These are phyloP conservation scores for Syngnathoides biaculeatus DNA, from an alignment of 2,113 vertebrate genomes.

Conservation along the genomic window DNA sequence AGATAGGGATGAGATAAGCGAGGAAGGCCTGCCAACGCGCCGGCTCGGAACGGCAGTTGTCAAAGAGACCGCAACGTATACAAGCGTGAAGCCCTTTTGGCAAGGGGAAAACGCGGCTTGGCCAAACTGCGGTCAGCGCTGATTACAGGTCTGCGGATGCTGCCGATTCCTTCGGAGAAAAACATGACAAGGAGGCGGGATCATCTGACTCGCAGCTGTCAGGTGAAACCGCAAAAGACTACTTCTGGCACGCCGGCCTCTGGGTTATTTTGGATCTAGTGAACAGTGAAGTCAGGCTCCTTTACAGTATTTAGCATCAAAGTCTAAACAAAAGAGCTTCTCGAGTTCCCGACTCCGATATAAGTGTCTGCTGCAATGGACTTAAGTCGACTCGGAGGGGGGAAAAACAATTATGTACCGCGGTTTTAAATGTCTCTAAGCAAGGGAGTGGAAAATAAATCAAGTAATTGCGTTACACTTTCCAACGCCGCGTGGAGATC, in stretches of 20 bases:
- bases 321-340: constrained; percentile 43
- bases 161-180: constrained; percentile 54
- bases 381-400: constrained; percentile 13
- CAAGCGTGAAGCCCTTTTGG: constrained; percentile 69
- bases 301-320: constrained; percentile 41
- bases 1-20: constrained; percentile 90
- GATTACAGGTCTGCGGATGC: constrained; percentile 67
- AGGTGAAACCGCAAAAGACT: constrained; percentile 53
- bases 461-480: constrained; percentile 67
- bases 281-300: constrained; percentile 37
- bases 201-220: constrained; percentile 51
- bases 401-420: constrained; percentile 7
- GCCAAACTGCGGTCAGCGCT: constrained; percentile 61
- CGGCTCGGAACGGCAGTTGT: constrained; percentile 70
- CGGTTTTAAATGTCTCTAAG: constrained; percentile 49
- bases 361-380: constrained; percentile 18
- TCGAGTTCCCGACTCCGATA: constrained; percentile 35
- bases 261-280: neutral
- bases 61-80: constrained; percentile 65
- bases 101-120: constrained; percentile 66
- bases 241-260: constrained; percentile 27
- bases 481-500: constrained; percentile 52
- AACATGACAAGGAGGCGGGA: constrained; percentile 50
- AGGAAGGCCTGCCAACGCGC: constrained; percentile 77
- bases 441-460: constrained; percentile 58